Conservation (phyloP, 1,140 invertebrate species). For the Cydia amplana region DNA sequence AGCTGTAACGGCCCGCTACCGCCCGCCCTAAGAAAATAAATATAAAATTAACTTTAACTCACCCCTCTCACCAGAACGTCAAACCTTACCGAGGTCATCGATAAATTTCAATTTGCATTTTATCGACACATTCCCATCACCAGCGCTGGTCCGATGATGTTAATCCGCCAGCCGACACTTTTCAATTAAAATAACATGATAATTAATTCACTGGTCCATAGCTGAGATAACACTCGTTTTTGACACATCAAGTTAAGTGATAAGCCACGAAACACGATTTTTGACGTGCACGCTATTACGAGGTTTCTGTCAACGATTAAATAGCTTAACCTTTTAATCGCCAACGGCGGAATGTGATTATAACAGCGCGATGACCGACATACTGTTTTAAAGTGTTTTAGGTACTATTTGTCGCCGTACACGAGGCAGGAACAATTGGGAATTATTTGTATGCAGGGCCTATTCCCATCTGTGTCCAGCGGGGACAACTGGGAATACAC, state of each 20-base stretch:
- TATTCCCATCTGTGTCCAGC: no score
- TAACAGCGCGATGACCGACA: neutral
- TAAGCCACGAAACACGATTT: conserved; percentile 4
- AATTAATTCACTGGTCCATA: conserved; percentile 9
- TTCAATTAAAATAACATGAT: conserved; percentile 31
- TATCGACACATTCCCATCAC: neutral
- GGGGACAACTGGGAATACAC: no score
- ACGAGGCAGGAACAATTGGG: no score
- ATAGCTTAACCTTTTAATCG: neutral
- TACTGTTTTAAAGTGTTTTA: no score
- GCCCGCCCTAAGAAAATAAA: no score
- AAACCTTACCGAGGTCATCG: neutral
- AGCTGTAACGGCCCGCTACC: no score
- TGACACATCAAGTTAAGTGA: conserved; percentile 7
- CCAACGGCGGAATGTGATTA: neutral
- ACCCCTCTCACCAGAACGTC: no score
- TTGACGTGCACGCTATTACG: neutral
- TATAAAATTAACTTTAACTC: no score
- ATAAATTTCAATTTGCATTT: neutral
- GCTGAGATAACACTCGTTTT: neutral
- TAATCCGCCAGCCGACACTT: conserved; percentile 21
- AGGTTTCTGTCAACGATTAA: neutral
- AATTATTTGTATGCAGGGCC: no score
- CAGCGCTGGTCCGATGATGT: neutral
- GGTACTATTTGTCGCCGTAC: no score